Base-by-base conservation (phyloP, 2,797 vertebrate genomes). In the Enteromius unitaeniatus region DNA sequence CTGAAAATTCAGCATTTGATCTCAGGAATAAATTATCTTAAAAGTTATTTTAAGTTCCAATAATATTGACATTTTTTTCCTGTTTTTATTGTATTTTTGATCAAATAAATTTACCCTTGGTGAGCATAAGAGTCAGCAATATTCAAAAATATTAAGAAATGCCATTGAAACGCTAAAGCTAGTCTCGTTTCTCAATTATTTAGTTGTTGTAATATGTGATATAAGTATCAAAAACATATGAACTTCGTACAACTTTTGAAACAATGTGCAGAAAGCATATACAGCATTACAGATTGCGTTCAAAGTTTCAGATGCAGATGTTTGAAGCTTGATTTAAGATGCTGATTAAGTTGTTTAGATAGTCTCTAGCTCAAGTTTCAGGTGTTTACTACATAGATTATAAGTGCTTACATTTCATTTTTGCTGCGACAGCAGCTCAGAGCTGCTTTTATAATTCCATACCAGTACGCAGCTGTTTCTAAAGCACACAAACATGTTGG, bases 331-430 rank as follows among this genome's bases (percentile, higher is more conserved):
- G 28, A 21, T 31, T 51, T 51, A 21, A 21, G 15, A 6, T 42
- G 23, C 78, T 68, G 65, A 69, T 42, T 26, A 40, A 70, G 67
- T 58, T 79, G 9, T 53, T 69, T 58, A 47, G 72, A 70, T 15
- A n/a, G 65, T 21, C 65, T 80, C n/a, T 1, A 28, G 7, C 19
- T 62, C 9, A 1, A 34, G 40, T 73, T 72, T 67, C 31, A 69
- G n/a, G n/a, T 79, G 47, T 79, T 68, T 79, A 17, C 53, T 17
- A 19, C 13, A 10, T 34, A 10, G 68, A 26, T 7, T 45, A 3
- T 26, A 70, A 73, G 53, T 76, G 74, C 74, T 60, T 60, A 42
- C n/a, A 34, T 76, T 62, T 73, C 13, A 72, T 73, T 82, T 65
- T 49, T 51, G 17, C 45, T 60, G 23, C 4, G 64, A 45, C 62